Conservation (phyloP, 2,797 vertebrate genomes). For the Falco columbarius region DNA sequence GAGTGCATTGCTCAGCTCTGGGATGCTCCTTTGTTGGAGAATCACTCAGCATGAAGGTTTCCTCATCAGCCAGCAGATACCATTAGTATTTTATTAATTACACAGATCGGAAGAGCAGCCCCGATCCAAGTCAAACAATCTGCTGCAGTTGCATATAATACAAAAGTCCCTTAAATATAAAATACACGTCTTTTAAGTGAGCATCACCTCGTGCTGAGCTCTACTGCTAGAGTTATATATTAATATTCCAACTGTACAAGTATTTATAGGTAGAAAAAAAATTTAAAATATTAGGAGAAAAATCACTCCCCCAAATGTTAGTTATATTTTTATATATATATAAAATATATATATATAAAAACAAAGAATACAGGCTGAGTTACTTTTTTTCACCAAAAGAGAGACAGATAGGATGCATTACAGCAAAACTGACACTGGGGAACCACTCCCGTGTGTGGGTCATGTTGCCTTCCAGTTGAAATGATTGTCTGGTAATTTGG, state of each 20-base stretch:
- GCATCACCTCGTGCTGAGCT: conserved; percentile 1
- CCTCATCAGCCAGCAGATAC: neutral
- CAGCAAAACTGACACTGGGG: neutral
- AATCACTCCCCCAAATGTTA: neutral
- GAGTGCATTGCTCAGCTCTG: accelerated
- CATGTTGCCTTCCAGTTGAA: conserved; percentile 19
- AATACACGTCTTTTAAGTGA: conserved; percentile 13
- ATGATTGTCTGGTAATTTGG: neutral
- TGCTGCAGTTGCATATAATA: neutral
- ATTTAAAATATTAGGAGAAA: conserved; percentile 39
- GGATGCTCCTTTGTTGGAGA: neutral
- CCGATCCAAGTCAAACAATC: neutral
- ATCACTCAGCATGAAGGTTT: neutral
- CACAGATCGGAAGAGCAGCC: neutral
- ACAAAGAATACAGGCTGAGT: neutral
- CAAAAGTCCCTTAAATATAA: conserved; percentile 70
- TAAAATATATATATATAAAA: conserved; percentile 19
- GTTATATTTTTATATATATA: conserved; percentile 26
- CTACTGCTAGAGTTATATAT: conserved; percentile 59
- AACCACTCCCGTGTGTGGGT: neutral
- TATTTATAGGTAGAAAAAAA: conserved; percentile 75
- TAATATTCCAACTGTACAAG: conserved; percentile 77
- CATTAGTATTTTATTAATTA: conserved; percentile 72
- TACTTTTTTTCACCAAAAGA: neutral
- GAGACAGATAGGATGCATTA: neutral